Conservation (phyloP, 2,888 invertebrate species). For the Eurois occulta region DNA sequence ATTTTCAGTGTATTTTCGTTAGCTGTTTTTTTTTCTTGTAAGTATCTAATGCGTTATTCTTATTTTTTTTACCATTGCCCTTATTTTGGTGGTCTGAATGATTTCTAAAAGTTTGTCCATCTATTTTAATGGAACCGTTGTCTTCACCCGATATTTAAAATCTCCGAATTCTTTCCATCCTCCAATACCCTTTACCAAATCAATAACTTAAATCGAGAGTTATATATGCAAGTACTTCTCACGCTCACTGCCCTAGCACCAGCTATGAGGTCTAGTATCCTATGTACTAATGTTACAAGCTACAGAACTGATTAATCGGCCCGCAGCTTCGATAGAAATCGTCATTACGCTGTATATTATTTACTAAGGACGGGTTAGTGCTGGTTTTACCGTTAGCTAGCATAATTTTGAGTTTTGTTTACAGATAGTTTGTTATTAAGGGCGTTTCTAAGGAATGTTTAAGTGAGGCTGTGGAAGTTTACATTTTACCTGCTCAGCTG, state of each 20-base stretch:
- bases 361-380: slow-evolving; percentile 58
- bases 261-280: slow-evolving; percentile 41
- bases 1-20: too few species aligned
- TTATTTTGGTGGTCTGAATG: too few species aligned
- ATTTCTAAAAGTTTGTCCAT: too few species aligned
- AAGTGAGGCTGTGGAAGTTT: background rate
- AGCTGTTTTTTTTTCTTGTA: too few species aligned
- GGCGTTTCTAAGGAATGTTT: slow-evolving; percentile 33
- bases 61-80: too few species aligned
- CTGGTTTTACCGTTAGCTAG: slow-evolving; percentile 64
- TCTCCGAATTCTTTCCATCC: background rate
- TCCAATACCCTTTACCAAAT: background rate
- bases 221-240: slow-evolving; percentile 52
- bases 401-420: slow-evolving; percentile 59
- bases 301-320: slow-evolving; percentile 62
- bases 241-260: slow-evolving; percentile 43
- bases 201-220: slow-evolving; percentile 23
- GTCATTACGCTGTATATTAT: slow-evolving; percentile 68
- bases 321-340: slow-evolving; percentile 67
- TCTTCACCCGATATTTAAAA: background rate
- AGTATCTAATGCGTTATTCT: too few species aligned
- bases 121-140: too few species aligned
- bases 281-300: slow-evolving; percentile 54
- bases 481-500: background rate
- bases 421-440: slow-evolving; percentile 37